These are phyloP conservation scores for Cybosia mesomella DNA, from an alignment of 2,888 invertebrate genomes.

Conservation along the genomic window DNA sequence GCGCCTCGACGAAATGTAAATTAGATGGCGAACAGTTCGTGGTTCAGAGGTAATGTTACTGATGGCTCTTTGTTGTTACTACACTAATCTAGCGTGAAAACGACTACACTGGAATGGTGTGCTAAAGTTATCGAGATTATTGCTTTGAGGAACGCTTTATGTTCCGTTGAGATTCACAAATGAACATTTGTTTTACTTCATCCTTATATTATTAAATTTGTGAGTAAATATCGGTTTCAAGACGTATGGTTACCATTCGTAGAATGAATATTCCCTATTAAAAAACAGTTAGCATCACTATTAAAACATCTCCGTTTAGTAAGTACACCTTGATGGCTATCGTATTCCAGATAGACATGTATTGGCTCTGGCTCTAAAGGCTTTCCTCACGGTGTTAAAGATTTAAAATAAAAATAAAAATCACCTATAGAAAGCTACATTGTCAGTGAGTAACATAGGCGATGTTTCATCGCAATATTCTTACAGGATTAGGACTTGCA, in stretches of 20 bases:
- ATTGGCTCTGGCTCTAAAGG: too few relatives aligned
- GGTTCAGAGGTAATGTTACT: conserved; percentile 57
- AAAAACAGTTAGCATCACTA: not conserved
- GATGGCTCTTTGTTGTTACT: conserved; percentile 23
- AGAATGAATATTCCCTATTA: not conserved
- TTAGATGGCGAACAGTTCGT: conserved; percentile 59
- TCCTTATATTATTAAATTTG: not conserved
- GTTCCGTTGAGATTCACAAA: not conserved
- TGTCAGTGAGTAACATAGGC: too few relatives aligned
- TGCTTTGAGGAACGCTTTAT: conserved; percentile 10
- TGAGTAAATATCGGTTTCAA: not conserved
- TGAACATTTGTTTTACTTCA: not conserved
- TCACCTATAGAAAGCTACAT: too few relatives aligned
- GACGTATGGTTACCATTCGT: not conserved
- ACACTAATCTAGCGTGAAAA: conserved; percentile 19
- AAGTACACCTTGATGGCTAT: too few relatives aligned
- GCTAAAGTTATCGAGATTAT: conserved; percentile 13
- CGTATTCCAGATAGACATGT: too few relatives aligned
- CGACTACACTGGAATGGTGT: conserved; percentile 8
- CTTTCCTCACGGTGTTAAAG: too few relatives aligned
- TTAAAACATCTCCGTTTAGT: too few relatives aligned
- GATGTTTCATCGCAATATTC: too few relatives aligned
- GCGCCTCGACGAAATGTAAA: conserved; percentile 69
- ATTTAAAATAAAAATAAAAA: too few relatives aligned
- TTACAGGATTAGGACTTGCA: too few relatives aligned